Evolutionary conservation across 2,113 vertebrate genomes (phyloP).

Genomic region (Oreocharis arfaki): DNA sequence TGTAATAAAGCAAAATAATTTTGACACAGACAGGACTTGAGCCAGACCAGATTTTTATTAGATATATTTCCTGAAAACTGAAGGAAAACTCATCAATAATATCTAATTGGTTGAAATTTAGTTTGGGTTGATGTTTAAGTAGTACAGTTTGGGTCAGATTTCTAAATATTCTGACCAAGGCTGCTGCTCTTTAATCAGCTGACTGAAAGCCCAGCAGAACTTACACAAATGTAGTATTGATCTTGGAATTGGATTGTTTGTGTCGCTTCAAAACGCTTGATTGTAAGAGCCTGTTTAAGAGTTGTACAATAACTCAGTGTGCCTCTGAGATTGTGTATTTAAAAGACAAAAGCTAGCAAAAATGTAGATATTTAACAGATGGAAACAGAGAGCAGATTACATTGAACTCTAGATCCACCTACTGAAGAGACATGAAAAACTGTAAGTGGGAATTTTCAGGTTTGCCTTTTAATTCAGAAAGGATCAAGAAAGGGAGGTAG

Average conservation of each 20-base stretch:
- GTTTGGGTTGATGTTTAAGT: background rate
- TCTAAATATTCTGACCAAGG: background rate
- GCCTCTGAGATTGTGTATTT: background rate
- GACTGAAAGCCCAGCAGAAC: background rate
- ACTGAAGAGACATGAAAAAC: background rate
- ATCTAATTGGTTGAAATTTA: background rate
- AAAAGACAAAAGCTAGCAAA: background rate
- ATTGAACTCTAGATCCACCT: background rate
- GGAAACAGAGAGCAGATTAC: background rate
- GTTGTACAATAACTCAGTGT: background rate
- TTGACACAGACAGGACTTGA: background rate
- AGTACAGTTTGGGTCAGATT: background rate
- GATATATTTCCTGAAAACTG: background rate
- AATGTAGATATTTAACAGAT: background rate
- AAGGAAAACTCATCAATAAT: background rate
- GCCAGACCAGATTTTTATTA: background rate
- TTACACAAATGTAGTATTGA: background rate
- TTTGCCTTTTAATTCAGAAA: background rate
- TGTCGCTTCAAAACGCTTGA: background rate
- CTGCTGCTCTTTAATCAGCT: background rate
- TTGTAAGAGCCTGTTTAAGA: background rate
- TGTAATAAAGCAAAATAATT: background rate
- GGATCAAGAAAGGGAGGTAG: background rate
- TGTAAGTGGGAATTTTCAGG: background rate
- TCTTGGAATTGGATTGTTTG: background rate